Base-by-base conservation (phyloP, 1,140 invertebrate genomes). In the Brevipalpus yothersi region DNA sequence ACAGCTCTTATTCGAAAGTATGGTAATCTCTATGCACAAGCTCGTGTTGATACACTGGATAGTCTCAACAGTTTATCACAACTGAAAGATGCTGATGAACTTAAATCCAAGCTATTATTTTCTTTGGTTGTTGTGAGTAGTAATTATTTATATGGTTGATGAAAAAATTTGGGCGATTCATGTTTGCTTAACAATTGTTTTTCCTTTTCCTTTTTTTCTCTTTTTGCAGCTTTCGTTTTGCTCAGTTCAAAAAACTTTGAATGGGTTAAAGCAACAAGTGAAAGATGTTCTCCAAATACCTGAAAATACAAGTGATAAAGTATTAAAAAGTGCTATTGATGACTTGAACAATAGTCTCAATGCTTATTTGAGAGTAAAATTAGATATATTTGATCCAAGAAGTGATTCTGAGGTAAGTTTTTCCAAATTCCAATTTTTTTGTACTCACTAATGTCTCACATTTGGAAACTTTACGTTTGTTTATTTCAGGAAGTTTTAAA, bases 81-180 rank as follows among this genome's bases (percentile, higher is more conserved):
- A 55, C 75, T 94, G 11, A 75, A 78, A 53, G 79, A 85, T 58
- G 82, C 84, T 0, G 79, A 83, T 59, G 85, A 90, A 67, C 76
- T 93, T 23, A 93, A 93, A 73, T 81, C 81, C 47, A 94, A 93
- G 75, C 85, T 94, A 60, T 77, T 94, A 43, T 93, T 92, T 70
- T 93, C 89, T 55, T 83, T 93, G 53, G 80, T 92, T 65, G 88
- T 93, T 71, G 89, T 93, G 75, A 82, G 84, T 83, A 66, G 7
- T 0, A 2, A 11, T 7, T 4, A 19, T 8, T 53, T 47, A 47
- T 47, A 15, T 23, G n/a, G 11, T 53, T 17, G 19, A 53, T 3
- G 11, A 53, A 17, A 4, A 19, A 21, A 15, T 8, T 23, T 21
- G 19, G 2, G 11, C 12, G 12, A 31, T 41, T 47, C 39, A 41